Evolutionary conservation across 2,888 invertebrate genomes (phyloP), one percentile per base, ranked within the genome.

Genomic region (Linyphia triangularis): DNA sequence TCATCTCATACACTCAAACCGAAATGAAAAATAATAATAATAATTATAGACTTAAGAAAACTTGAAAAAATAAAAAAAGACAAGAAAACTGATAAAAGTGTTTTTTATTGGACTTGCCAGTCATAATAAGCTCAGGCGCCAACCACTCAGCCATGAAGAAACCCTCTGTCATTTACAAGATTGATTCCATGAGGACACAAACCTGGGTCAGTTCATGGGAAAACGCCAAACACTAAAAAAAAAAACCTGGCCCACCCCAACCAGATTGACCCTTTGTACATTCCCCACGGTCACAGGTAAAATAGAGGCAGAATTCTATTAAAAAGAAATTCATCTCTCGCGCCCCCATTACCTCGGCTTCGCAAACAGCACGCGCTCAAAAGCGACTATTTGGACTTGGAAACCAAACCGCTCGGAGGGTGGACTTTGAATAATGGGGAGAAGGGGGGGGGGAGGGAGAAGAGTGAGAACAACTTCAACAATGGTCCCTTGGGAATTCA

Each of bases 401-500:
- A 33, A 73, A 70, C 59, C 57, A 73, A 33, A 73, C 28, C 28
- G 77, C n/a, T 22, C 33, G 19, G 37, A 59, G 73, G 30, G 28
- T 30, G 22, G 19, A 40, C 7, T 10, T 24, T 67, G 51, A 51
- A 73, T 57, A 65, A 43, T 19, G 37, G 65, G 28, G 67, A 10
- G n/a, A n/a, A 33, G 72, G 78, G 72, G 16, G 9, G 72, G 79
- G 37, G 37, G 69, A 73, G 43, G 0, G 19, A 28, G 37, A 61
- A 75, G 57, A 77, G 59, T 59, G 61, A 78, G 79, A 63, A 63
- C 79, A 72, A 70, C 72, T 79, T 86, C 77, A 86, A 79, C 79
- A 51, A 51, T 51, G 73, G 79, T 72, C 72, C 67, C 85, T 77
- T 86, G 79, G 79, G 85, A 79, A 79, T 79, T 79, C 79, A 40